A percentile compares a stretch with the other conserved stretches of the same genome.
These are phyloP conservation scores for Rhizoglyphus robini DNA, from an alignment of 1,140 invertebrate species.

Conservation along the genomic window DNA sequence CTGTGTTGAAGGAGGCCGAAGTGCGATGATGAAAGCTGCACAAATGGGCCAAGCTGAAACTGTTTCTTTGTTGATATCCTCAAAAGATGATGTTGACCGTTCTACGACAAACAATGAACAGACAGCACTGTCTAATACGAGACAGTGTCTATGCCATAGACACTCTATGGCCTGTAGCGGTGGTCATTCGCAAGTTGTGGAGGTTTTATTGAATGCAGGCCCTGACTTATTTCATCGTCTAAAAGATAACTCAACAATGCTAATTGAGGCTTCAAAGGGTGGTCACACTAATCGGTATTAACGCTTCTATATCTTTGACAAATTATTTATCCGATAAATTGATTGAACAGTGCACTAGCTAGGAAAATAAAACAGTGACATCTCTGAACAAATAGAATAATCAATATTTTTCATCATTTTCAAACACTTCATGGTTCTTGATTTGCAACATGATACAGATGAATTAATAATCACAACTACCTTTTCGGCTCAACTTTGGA, in stretches of 20 bases:
- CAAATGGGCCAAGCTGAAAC: slow-evolving; percentile 96
- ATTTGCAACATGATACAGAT: background rate
- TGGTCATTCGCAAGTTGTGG: slow-evolving; percentile 81
- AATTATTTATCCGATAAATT: background rate
- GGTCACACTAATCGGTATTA: slow-evolving; percentile 81
- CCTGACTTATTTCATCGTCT: slow-evolving; percentile 91
- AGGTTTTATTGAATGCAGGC: slow-evolving; percentile 69
- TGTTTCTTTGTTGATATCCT: slow-evolving; percentile 85
- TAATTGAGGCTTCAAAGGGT: slow-evolving; percentile 94
- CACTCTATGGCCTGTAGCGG: slow-evolving; percentile 89
- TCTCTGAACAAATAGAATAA: background rate
- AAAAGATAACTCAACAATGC: slow-evolving; percentile 90
- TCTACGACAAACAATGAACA: slow-evolving; percentile 79
- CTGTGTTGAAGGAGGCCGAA: slow-evolving; percentile 81
- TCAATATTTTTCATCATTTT: background rate
- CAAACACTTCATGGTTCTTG: background rate
- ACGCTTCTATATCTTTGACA: background rate
- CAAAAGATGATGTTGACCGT: slow-evolving; percentile 79
- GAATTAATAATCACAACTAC: background rate
- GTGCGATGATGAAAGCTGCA: slow-evolving; percentile 97
- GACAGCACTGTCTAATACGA: slow-evolving; percentile 92
- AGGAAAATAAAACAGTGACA: background rate
- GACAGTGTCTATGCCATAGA: too few relatives aligned
- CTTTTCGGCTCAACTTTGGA: too few relatives aligned
- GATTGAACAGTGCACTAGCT: background rate